Evolutionary conservation across 2,113 vertebrate genomes (phyloP), one percentile per base, ranked within the genome.

Genomic region (Rattus norvegicus): DNA sequence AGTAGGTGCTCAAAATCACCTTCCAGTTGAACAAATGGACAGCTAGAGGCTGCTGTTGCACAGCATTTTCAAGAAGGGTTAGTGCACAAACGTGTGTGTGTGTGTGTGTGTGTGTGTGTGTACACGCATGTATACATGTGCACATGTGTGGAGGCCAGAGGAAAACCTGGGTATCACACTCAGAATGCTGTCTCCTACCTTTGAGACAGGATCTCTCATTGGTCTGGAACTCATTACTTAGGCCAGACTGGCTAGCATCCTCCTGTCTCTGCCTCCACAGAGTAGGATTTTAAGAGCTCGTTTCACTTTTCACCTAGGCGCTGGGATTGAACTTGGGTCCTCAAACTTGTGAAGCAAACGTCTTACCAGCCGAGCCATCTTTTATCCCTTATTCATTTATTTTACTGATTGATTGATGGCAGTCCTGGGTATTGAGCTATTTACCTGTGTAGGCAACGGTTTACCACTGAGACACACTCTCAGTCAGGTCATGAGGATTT

Each of bases 121-220:
- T 20, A 2, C 3, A 14, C 13, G 10, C 19, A 3, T n/a, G 19
- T 2, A 20, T 24, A 36, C 17, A 20, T 14, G 11, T 63, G 24
- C 7, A 12, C n/a, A 8, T 56, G 20, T 83, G 56, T 61, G 36
- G 8, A 61, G 54, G 36, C 22, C n/a, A 43, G n/a, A 63, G 54
- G 80, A 63, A n/a, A 43, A 61, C n/a, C n/a, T 43, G n/a, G 56
- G 56, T 26, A 14, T 16, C 81, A 43, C 7, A n/a, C 56, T 59
- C 12, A 43, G 56, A 84, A 84, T 28, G n/a, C 81, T 63, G 6
- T 28, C 81, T 63, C 2, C 24, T 39, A 8, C 36, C 56, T 43
- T 39, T 61, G 81, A 63, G 56, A 84, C 22, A 84, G 56, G n/a
- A 17, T 43, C 36, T 84, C 36, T 63, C 22, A 17, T 28, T 43